A percentile compares a stretch with the other conserved stretches of the same genome.
phyloP scores from a whole-genome alignment of 2,888 invertebrate genomes.

The Platycnemis pennipes region DNA sequence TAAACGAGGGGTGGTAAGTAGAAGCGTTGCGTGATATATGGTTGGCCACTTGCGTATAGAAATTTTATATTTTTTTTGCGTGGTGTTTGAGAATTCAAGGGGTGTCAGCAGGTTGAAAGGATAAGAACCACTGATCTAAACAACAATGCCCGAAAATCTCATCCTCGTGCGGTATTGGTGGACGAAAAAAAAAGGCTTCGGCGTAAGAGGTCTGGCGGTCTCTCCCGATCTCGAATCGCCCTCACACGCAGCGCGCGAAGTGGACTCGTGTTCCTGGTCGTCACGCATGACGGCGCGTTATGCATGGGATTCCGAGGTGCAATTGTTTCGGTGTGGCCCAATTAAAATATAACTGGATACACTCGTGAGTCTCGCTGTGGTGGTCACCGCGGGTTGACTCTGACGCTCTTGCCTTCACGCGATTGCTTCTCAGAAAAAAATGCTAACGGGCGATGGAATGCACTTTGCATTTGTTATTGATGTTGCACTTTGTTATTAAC shows the following conservation, averaged over 20 bases:
- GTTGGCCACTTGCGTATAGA: too few relatives aligned
- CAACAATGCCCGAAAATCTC: too few relatives aligned
- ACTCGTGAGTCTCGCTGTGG: background rate
- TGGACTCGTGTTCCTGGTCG: background rate
- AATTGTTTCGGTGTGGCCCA: constrained; percentile 14
- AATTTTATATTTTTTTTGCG: too few relatives aligned
- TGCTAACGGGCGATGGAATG: too few relatives aligned
- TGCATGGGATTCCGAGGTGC: constrained; percentile 5
- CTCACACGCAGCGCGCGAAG: background rate
- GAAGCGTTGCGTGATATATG: too few relatives aligned
- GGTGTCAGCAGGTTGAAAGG: too few relatives aligned
- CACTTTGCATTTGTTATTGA: background rate
- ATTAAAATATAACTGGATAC: constrained; percentile 34
- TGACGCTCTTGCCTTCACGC: background rate
- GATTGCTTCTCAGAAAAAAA: background rate
- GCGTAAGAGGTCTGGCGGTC: background rate
- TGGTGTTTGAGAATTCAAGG: too few relatives aligned
- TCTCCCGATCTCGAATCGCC: background rate
- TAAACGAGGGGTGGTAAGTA: too few relatives aligned
- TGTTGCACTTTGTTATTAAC: background rate
- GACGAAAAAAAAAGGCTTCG: background rate
- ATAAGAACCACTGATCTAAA: too few relatives aligned
- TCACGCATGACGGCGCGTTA: background rate
- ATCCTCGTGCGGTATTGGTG: background rate
- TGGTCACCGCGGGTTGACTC: background rate